Evolutionary conservation across 2,888 invertebrate species (phyloP).

Genomic region (Andrena dorsata): DNA sequence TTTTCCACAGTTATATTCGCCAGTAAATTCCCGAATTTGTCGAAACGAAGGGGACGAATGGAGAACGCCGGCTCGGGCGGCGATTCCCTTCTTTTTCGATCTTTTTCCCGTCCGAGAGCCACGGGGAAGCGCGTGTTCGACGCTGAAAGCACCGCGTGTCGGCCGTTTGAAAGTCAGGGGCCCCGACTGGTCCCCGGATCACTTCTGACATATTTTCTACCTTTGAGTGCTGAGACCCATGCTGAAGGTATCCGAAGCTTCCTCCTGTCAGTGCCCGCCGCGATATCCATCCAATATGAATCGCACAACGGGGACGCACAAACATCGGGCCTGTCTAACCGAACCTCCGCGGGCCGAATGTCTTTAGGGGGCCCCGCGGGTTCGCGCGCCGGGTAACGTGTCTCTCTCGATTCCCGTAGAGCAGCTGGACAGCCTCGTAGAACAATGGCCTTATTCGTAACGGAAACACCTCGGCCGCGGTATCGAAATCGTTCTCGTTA

Average conservation of each 20-base stretch:
- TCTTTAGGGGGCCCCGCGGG: constrained; percentile 1
- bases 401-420: constrained; percentile 46
- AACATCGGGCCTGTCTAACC: constrained; percentile 57
- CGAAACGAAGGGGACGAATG: constrained; percentile 19
- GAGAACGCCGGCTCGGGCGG: neutral
- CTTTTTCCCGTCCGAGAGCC: constrained; percentile 18
- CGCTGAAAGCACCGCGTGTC: constrained; percentile 37
- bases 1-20: constrained; percentile 28
- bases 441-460: constrained; percentile 36
- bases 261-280: constrained; percentile 46
- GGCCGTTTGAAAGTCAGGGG: constrained; percentile 34
- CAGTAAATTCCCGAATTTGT: constrained; percentile 52
- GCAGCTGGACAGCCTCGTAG: constrained; percentile 18
- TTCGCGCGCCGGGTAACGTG: constrained; percentile 16
- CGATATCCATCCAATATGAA: constrained; percentile 56
- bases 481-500: constrained; percentile 24
- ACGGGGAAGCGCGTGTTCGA: constrained; percentile 46
- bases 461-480: constrained; percentile 22
- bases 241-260: constrained; percentile 22
- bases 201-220: constrained; percentile 64
- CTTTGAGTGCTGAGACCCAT: constrained; percentile 37
- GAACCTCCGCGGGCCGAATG: constrained; percentile 33
- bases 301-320: constrained; percentile 65
- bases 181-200: constrained; percentile 61
- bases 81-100: neutral